phyloP scores from a whole-genome alignment of 2,113 vertebrate genomes.

The Notothenia rossii region DNA sequence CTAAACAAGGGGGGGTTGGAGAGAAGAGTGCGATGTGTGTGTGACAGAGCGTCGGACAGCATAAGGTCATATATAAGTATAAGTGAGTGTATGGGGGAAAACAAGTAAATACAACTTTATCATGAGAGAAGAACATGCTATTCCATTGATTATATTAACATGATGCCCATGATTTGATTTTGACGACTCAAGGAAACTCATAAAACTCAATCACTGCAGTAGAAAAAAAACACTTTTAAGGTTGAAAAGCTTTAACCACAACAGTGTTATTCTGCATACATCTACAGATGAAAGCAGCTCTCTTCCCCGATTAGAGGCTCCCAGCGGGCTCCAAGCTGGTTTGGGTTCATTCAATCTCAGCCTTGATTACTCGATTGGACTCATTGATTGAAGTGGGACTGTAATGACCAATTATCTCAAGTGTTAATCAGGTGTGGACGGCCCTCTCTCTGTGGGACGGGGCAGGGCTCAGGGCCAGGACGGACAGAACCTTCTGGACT shows the following conservation, averaged over 20 bases:
- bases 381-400: constrained; percentile 81
- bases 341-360: constrained; percentile 73
- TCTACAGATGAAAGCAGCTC: constrained; percentile 59
- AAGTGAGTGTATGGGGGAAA: background rate
- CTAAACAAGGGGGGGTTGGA: constrained; percentile 15
- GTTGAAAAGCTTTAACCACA: constrained; percentile 17
- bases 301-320: constrained; percentile 73
- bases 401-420: constrained; percentile 84
- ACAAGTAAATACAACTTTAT: background rate
- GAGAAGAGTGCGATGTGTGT: background rate
- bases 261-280: constrained; percentile 51
- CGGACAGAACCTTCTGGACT: constrained; percentile 46
- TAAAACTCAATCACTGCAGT: background rate
- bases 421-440: constrained; percentile 83
- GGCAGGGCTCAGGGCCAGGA: constrained; percentile 52
- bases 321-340: constrained; percentile 64
- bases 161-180: constrained; percentile 25
- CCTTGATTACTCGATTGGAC: constrained; percentile 81
- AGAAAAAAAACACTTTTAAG: constrained; percentile 1
- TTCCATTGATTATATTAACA: constrained; percentile 38
- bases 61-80: constrained; percentile 35
- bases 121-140: background rate
- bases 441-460: constrained; percentile 68
- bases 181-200: background rate
- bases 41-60: constrained; percentile 6